Evolutionary conservation across 1,140 invertebrate genomes (phyloP).

Genomic region (Pogonognathellus flavescens): DNA sequence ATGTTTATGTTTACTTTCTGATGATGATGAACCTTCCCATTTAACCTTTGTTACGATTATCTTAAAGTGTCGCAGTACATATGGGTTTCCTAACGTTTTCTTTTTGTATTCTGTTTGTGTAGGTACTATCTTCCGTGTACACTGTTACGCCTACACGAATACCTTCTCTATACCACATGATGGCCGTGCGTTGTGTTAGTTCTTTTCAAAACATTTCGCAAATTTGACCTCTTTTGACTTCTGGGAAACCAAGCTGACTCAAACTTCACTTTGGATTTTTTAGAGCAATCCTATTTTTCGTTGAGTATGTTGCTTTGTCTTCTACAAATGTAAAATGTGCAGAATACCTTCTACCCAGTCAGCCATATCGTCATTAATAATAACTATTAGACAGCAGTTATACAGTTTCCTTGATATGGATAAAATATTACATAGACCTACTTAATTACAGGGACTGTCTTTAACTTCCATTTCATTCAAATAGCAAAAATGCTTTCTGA

Average conservation of each 20-base stretch:
- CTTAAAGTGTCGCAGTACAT: neutral
- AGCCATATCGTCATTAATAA: too few species aligned
- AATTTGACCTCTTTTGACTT: conserved; percentile 50
- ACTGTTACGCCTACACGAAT: conserved; percentile 31
- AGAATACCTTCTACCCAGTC: too few species aligned
- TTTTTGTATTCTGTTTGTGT: conserved; percentile 12
- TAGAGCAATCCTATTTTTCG: neutral
- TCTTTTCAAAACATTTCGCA: neutral
- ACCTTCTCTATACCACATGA: neutral
- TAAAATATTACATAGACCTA: too few species aligned
- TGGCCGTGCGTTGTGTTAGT: neutral
- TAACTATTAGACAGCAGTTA: too few species aligned
- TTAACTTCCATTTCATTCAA: too few species aligned
- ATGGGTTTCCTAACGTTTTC: conserved; percentile 21
- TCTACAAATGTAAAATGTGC: too few species aligned
- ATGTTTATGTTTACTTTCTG: conserved; percentile 43
- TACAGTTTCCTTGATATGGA: too few species aligned
- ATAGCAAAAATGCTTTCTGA: too few species aligned
- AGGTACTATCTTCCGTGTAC: neutral
- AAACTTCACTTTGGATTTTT: neutral
- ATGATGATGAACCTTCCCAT: neutral
- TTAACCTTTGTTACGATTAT: conserved; percentile 19
- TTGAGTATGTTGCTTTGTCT: neutral
- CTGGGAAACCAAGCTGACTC: conserved; percentile 19
- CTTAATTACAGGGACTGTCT: too few species aligned